These are phyloP conservation scores for Cephus pygmeus DNA, from an alignment of 2,888 invertebrate species.

Conservation along the genomic window DNA sequence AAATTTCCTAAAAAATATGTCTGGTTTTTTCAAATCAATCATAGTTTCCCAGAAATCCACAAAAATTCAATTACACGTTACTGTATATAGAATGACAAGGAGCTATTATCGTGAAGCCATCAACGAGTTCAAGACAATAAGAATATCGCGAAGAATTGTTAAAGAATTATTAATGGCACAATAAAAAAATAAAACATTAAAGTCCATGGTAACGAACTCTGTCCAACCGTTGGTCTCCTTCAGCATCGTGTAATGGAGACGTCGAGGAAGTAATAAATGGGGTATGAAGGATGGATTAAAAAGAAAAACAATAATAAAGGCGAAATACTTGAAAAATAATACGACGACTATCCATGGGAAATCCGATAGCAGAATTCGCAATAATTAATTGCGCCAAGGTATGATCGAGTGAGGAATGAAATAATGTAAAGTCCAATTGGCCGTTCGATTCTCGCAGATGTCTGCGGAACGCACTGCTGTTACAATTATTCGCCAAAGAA, in stretches of 20 bases:
- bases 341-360: not conserved
- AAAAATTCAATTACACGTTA: too few relatives aligned
- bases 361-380: not conserved
- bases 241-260: not conserved
- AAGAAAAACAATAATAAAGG: not conserved
- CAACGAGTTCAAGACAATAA: not conserved
- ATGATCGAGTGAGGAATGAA: not conserved
- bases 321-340: not conserved
- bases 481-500: constrained; percentile 32
- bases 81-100: not conserved
- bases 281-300: not conserved
- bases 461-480: constrained; percentile 10
- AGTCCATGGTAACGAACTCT: not conserved
- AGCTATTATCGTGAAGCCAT: not conserved
- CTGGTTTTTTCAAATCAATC: too few relatives aligned
- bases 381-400: not conserved
- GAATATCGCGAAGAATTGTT: not conserved
- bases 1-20: too few relatives aligned
- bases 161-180: not conserved
- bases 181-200: not conserved
- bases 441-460: constrained; percentile 14
- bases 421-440: not conserved
- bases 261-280: not conserved
- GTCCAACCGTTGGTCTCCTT: not conserved
- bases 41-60: too few relatives aligned